Percentiles rank a stretch among this genome's conserved stretches.
Conservation (phyloP, 1,140 invertebrate species). For the Portunus trituberculatus region DNA sequence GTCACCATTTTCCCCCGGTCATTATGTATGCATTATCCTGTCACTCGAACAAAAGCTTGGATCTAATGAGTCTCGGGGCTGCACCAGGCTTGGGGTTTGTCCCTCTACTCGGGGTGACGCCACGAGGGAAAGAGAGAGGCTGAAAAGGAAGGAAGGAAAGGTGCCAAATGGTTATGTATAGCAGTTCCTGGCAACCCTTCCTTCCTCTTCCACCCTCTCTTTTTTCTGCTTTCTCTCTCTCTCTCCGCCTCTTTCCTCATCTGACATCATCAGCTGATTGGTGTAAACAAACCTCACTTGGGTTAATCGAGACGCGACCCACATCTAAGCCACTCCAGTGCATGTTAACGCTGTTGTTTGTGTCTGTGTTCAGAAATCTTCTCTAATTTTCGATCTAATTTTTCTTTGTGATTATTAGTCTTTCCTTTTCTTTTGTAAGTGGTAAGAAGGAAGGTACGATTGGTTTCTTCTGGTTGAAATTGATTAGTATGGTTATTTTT, state of each 20-base stretch:
- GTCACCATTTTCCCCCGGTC: neutral
- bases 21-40: conserved; percentile 23
- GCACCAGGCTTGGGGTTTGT: no score
- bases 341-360: neutral
- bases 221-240: neutral
- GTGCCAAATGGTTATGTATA: no score
- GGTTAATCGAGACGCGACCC: neutral
- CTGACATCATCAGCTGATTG: conserved; percentile 2
- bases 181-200: no score
- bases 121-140: no score
- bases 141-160: no score
- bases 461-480: no score
- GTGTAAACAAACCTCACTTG: conserved; percentile 1
- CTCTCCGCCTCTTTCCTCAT: neutral
- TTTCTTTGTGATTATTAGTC: no score
- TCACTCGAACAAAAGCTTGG: neutral
- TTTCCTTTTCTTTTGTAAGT: no score
- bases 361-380: neutral
- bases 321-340: neutral
- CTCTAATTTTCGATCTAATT: neutral
- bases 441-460: no score
- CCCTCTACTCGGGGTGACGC: no score
- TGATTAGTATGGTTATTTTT: no score
- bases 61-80: neutral
- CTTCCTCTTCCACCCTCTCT: neutral